Percentiles rank a stretch among this genome's conserved stretches.
These are phyloP conservation scores for Pangasius larnaudii DNA, from an alignment of 2,797 vertebrate species.

Conservation along the genomic window DNA sequence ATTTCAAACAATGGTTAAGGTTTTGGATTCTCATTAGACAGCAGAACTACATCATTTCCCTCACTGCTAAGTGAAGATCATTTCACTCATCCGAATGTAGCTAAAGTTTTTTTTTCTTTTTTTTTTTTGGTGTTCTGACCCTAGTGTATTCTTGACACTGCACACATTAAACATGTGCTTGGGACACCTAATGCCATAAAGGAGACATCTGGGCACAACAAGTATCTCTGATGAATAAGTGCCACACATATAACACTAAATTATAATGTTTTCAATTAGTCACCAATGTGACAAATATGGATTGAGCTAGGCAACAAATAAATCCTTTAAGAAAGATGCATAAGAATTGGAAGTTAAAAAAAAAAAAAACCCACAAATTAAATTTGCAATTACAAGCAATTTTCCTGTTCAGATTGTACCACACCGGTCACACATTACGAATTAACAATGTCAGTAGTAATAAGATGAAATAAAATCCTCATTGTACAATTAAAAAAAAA, in stretches of 20 bases:
- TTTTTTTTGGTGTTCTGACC: background rate
- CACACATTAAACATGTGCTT: background rate
- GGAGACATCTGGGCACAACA: background rate
- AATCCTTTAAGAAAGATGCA: background rate
- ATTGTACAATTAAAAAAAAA: background rate
- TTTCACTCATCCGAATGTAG: background rate
- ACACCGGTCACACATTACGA: background rate
- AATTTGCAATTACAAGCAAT: background rate
- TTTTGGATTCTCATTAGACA: background rate
- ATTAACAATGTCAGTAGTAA: background rate
- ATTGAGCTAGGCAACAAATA: background rate
- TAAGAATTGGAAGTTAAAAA: background rate
- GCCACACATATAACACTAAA: background rate
- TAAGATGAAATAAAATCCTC: background rate
- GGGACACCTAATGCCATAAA: background rate
- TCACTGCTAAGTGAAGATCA: background rate
- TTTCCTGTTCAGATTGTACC: background rate
- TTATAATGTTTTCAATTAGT: background rate
- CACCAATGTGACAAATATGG: background rate
- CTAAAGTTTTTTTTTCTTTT: background rate
- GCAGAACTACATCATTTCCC: background rate
- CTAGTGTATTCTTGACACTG: background rate
- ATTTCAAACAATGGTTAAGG: background rate
- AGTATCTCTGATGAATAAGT: background rate
- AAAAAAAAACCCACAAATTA: background rate